Evolutionary conservation across 1,140 invertebrate species (phyloP).

Genomic region (Camponotus pennsylvanicus): DNA sequence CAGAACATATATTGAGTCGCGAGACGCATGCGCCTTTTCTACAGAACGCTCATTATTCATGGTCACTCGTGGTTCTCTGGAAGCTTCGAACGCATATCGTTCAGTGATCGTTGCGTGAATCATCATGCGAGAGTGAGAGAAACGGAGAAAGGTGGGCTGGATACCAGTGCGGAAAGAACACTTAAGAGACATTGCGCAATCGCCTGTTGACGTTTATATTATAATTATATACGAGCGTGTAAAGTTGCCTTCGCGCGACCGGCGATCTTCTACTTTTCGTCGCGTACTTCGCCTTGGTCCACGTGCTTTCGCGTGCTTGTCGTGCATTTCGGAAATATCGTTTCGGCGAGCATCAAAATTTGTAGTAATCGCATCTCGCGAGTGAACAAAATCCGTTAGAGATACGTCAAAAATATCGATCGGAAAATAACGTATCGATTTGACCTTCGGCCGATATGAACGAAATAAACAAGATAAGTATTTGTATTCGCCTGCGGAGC

Average conservation of each 20-base stretch:
- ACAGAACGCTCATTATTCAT: neutral
- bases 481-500: neutral
- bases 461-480: neutral
- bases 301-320: neutral
- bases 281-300: neutral
- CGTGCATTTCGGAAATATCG: neutral
- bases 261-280: constrained; percentile 40
- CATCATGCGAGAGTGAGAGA: too few relatives aligned
- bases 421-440: neutral
- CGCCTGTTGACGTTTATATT: constrained; percentile 2
- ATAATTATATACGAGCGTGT: neutral
- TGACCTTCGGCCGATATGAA: neutral
- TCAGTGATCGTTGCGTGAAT: neutral
- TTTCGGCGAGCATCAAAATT: constrained; percentile 38
- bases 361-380: neutral
- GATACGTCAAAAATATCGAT: too few relatives aligned
- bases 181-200: neutral
- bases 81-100: neutral
- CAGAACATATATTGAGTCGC: neutral
- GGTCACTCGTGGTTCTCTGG: neutral
- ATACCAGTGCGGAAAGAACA: neutral
- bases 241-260: neutral
- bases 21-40: neutral
- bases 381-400: neutral
- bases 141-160: neutral